Percentiles rank a stretch among this genome's conserved stretches.
These are phyloP conservation scores for Diarsia brunnea DNA, from an alignment of 2,888 invertebrate species.

Conservation along the genomic window DNA sequence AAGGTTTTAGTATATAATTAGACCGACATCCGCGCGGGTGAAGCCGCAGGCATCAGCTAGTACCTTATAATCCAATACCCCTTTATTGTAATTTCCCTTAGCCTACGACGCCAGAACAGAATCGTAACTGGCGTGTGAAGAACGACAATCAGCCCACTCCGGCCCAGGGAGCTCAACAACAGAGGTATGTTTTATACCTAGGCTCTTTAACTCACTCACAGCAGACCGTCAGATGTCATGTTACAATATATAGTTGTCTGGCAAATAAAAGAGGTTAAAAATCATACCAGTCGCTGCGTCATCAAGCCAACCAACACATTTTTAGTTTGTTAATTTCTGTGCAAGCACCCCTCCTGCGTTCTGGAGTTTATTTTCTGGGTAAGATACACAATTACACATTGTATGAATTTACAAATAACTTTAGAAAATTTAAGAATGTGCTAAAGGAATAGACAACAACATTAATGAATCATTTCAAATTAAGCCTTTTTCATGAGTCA, in stretches of 20 bases:
- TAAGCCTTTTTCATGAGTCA: not conserved
- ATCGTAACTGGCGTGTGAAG: slow-evolving; percentile 78
- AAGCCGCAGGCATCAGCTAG: no score
- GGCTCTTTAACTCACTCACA: no score
- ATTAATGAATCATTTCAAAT: not conserved
- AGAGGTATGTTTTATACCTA: slow-evolving; percentile 60
- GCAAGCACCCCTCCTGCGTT: slow-evolving; percentile 79
- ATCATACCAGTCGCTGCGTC: no score
- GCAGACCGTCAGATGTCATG: no score
- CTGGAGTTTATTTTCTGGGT: slow-evolving; percentile 84
- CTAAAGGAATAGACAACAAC: no score
- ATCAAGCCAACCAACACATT: not conserved
- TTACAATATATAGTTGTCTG: no score
- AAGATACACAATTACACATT: slow-evolving; percentile 66
- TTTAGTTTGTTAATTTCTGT: slow-evolving; percentile 58
- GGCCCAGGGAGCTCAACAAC: slow-evolving; percentile 55
- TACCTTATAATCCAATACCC: no score
- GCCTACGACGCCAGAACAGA: slow-evolving; percentile 66
- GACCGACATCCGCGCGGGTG: no score
- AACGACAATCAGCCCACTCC: slow-evolving; percentile 55
- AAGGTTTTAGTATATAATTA: no score
- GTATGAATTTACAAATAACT: not conserved
- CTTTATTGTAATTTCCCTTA: slow-evolving; percentile 20
- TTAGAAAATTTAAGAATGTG: not conserved
- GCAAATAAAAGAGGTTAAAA: no score